Conservation (phyloP, 2,888 invertebrate species). For the Stenodema calcarata region DNA sequence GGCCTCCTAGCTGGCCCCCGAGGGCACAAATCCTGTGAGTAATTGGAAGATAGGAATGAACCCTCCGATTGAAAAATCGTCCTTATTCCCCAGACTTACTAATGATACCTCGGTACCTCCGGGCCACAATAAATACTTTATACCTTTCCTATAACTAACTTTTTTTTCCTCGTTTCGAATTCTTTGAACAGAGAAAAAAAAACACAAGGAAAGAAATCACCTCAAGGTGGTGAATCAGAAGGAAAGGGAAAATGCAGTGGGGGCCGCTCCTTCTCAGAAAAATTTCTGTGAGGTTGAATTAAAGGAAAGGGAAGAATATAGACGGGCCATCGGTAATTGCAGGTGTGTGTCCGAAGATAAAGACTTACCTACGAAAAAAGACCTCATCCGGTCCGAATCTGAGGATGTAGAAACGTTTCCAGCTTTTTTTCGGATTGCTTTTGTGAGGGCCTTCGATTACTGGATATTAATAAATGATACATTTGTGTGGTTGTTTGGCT, state of each 20-base stretch:
- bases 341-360: neutral
- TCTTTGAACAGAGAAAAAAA: neutral
- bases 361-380: neutral
- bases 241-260: neutral
- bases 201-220: neutral
- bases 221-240: neutral
- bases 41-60: conserved; percentile 36
- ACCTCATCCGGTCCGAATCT: neutral
- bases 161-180: neutral
- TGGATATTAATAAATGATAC: neutral
- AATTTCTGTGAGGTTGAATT: neutral
- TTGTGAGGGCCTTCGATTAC: neutral
- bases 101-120: conserved; percentile 43
- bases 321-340: neutral
- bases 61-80: conserved; percentile 47
- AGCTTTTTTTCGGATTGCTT: neutral
- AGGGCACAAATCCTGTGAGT: conserved; percentile 29
- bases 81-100: conserved; percentile 42
- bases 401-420: neutral
- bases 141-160: conserved; percentile 36
- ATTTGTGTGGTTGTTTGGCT: neutral
- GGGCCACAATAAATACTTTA: conserved; percentile 45
- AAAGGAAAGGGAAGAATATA: neutral
- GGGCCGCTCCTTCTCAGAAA: neutral
- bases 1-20: neutral